Base-by-base conservation (phyloP, 1,140 invertebrate genomes). In the Doryteuthis pealeii region DNA sequence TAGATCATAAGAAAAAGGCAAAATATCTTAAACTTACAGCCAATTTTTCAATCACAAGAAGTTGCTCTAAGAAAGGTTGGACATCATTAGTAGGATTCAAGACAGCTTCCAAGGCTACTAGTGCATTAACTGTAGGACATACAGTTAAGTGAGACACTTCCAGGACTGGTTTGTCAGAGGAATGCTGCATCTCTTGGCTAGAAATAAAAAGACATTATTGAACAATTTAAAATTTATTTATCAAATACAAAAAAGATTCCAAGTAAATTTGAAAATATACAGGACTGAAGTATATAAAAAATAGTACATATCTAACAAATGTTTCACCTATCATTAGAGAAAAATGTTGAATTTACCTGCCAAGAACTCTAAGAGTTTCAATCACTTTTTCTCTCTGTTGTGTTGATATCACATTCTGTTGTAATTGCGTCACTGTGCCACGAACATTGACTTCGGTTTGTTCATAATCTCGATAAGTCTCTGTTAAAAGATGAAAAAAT, bases 41-140 rank as follows among this genome's bases (percentile, higher is more conserved):
- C 0, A 96, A 89, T 75, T 92, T 91, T 85, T 96, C 92, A 74
- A 97, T 89, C 89, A 96, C 92, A 70, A 93, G 84, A 22, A 97
- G 84, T 83, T 96, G 93, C 81, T 93, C 92, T 4, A 94, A 92
- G 74, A 96, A 91, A 32, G 92, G 90, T 65, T 92, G 90, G 1
- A 94, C 92, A 77, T 96, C 92, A 92, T 88, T 94, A 67, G 84
- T 85, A 30, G 85, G 83, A 72, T 85, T 84, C 12, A 89, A 73
- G 1, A 87, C 74, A 0, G 87, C 85, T 73, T 89, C 88, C 40
- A 87, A 75, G 31, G 82, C 74, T 26, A 88, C 80, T 31, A 87
- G 80, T 1, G 81, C 81, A 74, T 84, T 81, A 32, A 87, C 75
- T 26, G 80, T 82, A 22, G 83, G 79, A 72, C 77, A 84, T 31